These are phyloP conservation scores for zebrafish (Danio rerio) DNA, from an alignment of 2,113 vertebrate species.

Conservation along the genomic window DNA sequence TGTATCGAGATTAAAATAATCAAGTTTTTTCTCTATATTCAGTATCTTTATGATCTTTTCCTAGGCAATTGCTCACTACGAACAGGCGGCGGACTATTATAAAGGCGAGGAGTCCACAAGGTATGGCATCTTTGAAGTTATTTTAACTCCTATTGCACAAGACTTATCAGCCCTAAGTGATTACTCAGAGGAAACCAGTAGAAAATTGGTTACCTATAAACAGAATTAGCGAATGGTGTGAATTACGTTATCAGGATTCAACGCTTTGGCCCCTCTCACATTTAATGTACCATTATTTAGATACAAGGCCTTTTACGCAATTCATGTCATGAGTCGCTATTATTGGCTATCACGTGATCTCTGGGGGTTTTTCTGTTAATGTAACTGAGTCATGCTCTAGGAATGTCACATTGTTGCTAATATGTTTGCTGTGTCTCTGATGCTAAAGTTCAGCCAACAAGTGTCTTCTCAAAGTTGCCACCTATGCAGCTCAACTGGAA, in stretches of 20 bases:
- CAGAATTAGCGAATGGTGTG: neutral
- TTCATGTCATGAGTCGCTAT: neutral
- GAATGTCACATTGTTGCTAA: neutral
- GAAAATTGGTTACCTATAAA: neutral
- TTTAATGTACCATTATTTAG: neutral
- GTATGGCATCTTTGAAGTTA: conserved; percentile 57
- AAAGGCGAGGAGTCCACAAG: conserved; percentile 94
- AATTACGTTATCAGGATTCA: neutral
- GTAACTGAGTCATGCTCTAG: neutral
- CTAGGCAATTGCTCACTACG: conserved; percentile 90
- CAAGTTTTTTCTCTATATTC: neutral
- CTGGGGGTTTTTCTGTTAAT: neutral
- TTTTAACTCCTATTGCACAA: neutral
- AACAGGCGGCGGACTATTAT: conserved; percentile 93
- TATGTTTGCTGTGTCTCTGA: neutral
- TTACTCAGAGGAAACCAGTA: neutral
- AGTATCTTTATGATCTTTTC: conserved; percentile 21
- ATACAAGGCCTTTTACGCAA: neutral
- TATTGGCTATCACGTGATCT: too few species aligned
- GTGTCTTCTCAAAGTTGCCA: conserved; percentile 92
- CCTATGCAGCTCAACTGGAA: conserved; percentile 90
- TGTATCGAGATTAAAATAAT: too few species aligned
- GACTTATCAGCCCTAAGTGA: too few species aligned
- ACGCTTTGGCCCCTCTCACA: neutral
- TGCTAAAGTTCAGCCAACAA: conserved; percentile 89